Evolutionary conservation across 2,797 vertebrate genomes (phyloP).

Genomic region (Sorex maritimensis): DNA sequence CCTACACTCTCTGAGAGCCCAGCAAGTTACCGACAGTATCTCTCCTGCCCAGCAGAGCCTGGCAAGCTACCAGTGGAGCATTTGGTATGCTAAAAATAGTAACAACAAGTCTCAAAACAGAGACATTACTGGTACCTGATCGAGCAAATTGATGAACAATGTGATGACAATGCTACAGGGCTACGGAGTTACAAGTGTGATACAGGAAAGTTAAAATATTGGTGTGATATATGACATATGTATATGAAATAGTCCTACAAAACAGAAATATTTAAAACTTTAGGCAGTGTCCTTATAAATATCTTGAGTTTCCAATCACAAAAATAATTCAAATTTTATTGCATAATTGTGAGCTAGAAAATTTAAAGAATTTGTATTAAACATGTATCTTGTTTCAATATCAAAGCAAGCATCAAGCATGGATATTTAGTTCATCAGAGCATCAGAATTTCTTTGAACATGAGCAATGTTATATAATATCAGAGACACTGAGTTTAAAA

Average conservation of each 20-base stretch:
- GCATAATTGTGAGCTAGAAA: background rate
- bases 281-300: background rate
- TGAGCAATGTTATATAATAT: background rate
- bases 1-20: too few species aligned
- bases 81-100: too few species aligned
- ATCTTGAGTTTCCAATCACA: background rate
- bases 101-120: too few species aligned
- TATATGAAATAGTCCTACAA: background rate
- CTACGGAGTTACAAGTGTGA: too few species aligned
- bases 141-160: too few species aligned
- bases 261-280: background rate
- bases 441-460: background rate
- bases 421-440: background rate
- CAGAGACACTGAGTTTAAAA: background rate
- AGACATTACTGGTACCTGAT: too few species aligned
- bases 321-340: background rate
- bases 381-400: background rate
- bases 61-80: too few species aligned
- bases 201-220: background rate
- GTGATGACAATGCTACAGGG: too few species aligned
- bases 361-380: background rate
- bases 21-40: too few species aligned
- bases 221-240: background rate
- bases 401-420: background rate
- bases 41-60: too few species aligned